Percentiles rank a stretch among this genome's conserved stretches.
Evolutionary conservation across 2,113 vertebrate genomes (phyloP).

Genomic region (Cinclus mexicanus): DNA sequence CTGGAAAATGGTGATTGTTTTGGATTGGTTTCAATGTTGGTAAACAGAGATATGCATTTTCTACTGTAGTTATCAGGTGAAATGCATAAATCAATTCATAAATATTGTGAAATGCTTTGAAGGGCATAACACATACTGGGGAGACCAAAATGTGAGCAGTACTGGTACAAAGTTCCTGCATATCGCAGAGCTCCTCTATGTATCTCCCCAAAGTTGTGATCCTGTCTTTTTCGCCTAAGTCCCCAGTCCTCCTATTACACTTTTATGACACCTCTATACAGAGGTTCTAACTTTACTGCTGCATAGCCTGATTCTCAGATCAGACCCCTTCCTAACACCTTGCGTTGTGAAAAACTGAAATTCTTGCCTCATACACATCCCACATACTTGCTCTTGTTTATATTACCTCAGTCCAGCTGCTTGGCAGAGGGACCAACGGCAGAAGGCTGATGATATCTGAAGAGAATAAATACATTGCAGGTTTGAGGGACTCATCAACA

Average conservation of each 20-base stretch:
- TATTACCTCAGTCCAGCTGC: neutral
- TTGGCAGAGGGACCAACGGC: neutral
- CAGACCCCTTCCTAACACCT: neutral
- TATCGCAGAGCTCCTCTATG: neutral
- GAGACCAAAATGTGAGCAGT: neutral
- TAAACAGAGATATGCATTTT: neutral
- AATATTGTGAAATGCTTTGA: neutral
- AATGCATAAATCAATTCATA: neutral
- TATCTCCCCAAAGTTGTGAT: rapidly evolving
- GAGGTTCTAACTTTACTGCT: neutral
- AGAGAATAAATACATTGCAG: neutral
- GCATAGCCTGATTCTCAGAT: neutral
- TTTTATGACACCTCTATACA: rapidly evolving
- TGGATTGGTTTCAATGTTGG: neutral
- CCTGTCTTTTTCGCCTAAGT: neutral
- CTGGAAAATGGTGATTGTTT: neutral
- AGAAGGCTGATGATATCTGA: neutral
- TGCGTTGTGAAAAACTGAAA: neutral
- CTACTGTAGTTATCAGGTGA: neutral
- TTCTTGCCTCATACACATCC: rapidly evolving
- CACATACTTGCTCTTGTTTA: rapidly evolving
- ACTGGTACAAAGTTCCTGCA: neutral
- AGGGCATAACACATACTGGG: rapidly evolving
- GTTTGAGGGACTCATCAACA: neutral
- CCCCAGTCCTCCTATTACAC: rapidly evolving